Evolutionary conservation across 2,888 invertebrate species (phyloP).

Genomic region (Apodemia zela): DNA sequence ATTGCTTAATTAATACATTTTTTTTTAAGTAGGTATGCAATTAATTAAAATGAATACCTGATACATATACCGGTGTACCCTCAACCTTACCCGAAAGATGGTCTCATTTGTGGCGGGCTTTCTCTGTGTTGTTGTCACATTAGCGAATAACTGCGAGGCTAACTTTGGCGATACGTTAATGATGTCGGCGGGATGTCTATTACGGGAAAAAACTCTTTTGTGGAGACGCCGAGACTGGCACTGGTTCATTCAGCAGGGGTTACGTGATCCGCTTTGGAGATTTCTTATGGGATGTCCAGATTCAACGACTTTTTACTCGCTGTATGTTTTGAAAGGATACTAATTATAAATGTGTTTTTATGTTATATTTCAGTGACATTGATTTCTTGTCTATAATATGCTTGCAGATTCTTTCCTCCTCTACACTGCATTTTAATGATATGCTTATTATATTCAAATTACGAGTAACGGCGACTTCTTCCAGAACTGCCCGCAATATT

Average conservation of each 20-base stretch:
- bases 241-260: slow-evolving; percentile 20
- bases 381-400: not conserved
- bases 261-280: slow-evolving; percentile 30
- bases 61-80: slow-evolving; percentile 38
- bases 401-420: too few species aligned
- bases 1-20: too few species aligned
- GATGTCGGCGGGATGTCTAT: slow-evolving; percentile 73
- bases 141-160: slow-evolving; percentile 74
- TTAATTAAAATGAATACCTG: not conserved
- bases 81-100: slow-evolving; percentile 61
- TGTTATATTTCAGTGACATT: not conserved
- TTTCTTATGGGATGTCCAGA: slow-evolving; percentile 19
- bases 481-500: too few species aligned
- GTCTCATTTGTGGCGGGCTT: slow-evolving; percentile 75
- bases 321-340: not conserved
- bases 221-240: slow-evolving; percentile 36
- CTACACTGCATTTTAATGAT: not conserved
- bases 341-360: not conserved
- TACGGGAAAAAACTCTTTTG: slow-evolving; percentile 63
- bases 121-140: slow-evolving; percentile 78
- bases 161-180: slow-evolving; percentile 74
- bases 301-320: slow-evolving; percentile 2
- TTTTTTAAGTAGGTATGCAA: not conserved
- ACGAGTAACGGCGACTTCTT: not conserved
- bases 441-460: not conserved